A percentile compares a stretch with the other conserved stretches of the same genome.
Conservation (phyloP, 2,888 invertebrate species). For the Adelphocoris suturalis region DNA sequence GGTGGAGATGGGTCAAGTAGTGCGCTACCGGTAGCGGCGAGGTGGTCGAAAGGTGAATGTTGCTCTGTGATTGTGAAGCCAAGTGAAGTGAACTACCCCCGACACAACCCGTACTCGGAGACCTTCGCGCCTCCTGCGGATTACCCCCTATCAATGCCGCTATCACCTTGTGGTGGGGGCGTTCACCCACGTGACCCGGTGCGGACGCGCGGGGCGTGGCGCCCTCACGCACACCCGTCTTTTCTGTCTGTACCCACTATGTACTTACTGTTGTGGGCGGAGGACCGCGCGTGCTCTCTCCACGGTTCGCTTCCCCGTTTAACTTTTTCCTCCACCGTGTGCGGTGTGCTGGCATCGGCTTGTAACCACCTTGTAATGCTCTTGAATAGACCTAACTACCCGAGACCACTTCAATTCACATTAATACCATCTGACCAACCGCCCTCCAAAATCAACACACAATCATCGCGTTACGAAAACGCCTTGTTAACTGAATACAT, state of each 20-base stretch:
- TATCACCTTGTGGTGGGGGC: conserved; percentile 24
- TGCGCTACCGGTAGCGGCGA: conserved; percentile 19
- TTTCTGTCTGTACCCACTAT: background rate
- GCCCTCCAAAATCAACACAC: conserved; percentile 12
- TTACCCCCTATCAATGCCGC: conserved; percentile 24
- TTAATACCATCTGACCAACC: conserved; percentile 18
- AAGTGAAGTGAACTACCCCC: background rate
- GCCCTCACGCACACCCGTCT: background rate
- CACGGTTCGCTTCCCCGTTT: conserved; percentile 48
- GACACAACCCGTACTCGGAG: background rate
- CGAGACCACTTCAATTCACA: conserved; percentile 10
- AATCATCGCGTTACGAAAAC: conserved; percentile 6
- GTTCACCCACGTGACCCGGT: conserved; percentile 9
- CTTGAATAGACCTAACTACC: conserved; percentile 21
- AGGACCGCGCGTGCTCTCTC: conserved; percentile 41
- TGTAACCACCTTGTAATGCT: conserved; percentile 39
- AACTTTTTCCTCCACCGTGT: background rate
- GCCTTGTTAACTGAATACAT: conserved; percentile 19
- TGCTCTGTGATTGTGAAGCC: conserved; percentile 9
- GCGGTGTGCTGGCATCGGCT: conserved; percentile 12
- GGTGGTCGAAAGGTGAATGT: background rate
- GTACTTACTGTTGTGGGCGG: conserved; percentile 46
- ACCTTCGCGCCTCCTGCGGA: conserved; percentile 16
- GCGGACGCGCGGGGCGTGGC: background rate
- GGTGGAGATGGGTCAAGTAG: background rate